phyloP scores from a whole-genome alignment of 1,140 invertebrate species.

The Nasonia vitripennis region DNA sequence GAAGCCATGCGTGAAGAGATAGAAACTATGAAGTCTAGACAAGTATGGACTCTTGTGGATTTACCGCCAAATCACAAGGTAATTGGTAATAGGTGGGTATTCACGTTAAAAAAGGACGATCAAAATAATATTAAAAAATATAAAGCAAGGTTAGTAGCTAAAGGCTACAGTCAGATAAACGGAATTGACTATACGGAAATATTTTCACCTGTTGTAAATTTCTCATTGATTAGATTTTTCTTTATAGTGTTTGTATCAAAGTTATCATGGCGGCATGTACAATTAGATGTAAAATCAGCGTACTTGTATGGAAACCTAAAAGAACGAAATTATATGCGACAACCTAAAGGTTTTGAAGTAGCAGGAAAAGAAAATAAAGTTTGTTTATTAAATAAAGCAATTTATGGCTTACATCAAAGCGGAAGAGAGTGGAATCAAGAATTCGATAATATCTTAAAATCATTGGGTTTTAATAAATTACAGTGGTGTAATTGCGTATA shows the following conservation, averaged over 20 bases:
- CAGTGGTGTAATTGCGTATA: too few relatives aligned
- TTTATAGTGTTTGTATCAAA: background rate
- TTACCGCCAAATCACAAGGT: too few relatives aligned
- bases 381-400: background rate
- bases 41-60: too few relatives aligned
- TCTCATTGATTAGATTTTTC: background rate
- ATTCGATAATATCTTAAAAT: too few relatives aligned
- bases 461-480: too few relatives aligned
- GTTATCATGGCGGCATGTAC: background rate
- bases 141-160: too few relatives aligned
- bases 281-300: constrained; percentile 16
- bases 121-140: too few relatives aligned
- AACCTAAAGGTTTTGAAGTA: constrained; percentile 17
- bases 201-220: constrained; percentile 10
- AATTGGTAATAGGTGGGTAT: too few relatives aligned
- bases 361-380: constrained; percentile 1
- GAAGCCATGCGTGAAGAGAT: too few relatives aligned
- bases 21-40: too few relatives aligned
- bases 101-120: too few relatives aligned
- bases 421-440: too few relatives aligned
- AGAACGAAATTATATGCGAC: constrained; percentile 18
- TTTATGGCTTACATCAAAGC: background rate
- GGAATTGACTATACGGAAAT: background rate
- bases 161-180: background rate
- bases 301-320: background rate